phyloP scores from a whole-genome alignment of 2,797 vertebrate species.

The Gephyroberyx darwinii region DNA sequence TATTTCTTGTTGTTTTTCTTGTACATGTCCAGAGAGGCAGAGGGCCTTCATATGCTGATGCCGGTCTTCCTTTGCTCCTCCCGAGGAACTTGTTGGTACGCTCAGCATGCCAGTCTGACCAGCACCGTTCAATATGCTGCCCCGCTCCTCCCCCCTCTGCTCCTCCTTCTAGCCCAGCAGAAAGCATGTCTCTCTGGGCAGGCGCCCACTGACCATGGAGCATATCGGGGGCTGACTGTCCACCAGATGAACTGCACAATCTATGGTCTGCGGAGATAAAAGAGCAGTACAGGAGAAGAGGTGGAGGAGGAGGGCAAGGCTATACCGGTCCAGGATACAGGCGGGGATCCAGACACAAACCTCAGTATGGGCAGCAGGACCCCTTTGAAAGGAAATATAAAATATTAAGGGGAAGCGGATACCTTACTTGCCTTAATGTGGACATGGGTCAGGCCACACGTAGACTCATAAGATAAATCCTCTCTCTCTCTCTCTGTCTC shows the following conservation, averaged over 20 bases:
- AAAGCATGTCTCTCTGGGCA: constrained; percentile 17
- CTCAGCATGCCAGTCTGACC: constrained; percentile 20
- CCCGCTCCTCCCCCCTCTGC: constrained; percentile 21
- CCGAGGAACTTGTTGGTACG: constrained; percentile 19
- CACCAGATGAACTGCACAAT: constrained; percentile 44
- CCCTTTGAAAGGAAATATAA: constrained; percentile 82
- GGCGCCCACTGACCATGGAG: constrained; percentile 30
- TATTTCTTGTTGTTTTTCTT: constrained; percentile 48
- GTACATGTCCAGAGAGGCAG: constrained; percentile 14
- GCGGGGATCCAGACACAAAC: constrained; percentile 67
- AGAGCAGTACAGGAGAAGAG: constrained; percentile 41
- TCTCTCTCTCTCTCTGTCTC: constrained; percentile 25
- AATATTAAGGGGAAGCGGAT: constrained; percentile 85
- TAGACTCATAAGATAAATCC: constrained; percentile 57
- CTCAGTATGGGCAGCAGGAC: constrained; percentile 66
- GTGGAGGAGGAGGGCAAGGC: constrained; percentile 63
- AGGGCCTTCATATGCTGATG: constrained; percentile 52
- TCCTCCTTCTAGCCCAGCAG: background rate
- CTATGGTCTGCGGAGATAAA: constrained; percentile 60
- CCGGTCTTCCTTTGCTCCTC: constrained; percentile 1
- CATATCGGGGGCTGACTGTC: constrained; percentile 37
- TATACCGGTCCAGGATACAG: constrained; percentile 69
- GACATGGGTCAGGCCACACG: constrained; percentile 73
- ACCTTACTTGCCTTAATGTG: constrained; percentile 76
- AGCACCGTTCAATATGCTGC: constrained; percentile 12